Percentiles rank a stretch among this genome's conserved stretches.
Evolutionary conservation across 2,888 invertebrate species (phyloP).

Genomic region (Leucozona laternaria): DNA sequence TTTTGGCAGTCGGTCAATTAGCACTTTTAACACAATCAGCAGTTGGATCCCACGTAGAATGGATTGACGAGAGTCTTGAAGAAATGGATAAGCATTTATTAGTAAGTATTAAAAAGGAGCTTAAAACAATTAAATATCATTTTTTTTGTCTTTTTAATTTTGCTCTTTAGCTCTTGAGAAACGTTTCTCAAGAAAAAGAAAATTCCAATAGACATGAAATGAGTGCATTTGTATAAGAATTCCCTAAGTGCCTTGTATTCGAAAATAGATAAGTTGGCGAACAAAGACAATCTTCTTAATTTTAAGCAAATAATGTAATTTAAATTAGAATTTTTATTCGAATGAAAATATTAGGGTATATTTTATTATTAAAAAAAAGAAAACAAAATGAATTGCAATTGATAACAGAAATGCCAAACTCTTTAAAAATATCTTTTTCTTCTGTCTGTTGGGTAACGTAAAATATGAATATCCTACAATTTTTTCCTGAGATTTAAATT

Average conservation of each 20-base stretch:
- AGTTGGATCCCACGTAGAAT: slow-evolving; percentile 84
- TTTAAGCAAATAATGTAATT: not conserved
- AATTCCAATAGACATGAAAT: slow-evolving; percentile 67
- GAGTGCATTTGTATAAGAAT: slow-evolving; percentile 61
- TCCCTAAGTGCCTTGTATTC: not conserved
- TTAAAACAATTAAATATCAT: not conserved
- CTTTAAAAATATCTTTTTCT: too few relatives aligned
- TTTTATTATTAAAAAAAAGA: not conserved
- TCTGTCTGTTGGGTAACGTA: too few relatives aligned
- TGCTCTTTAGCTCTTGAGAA: slow-evolving; percentile 73
- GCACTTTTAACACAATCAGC: slow-evolving; percentile 87
- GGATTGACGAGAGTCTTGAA: slow-evolving; percentile 87
- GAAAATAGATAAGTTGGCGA: not conserved
- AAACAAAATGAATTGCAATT: too few relatives aligned
- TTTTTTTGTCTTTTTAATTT: not conserved
- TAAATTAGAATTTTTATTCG: not conserved
- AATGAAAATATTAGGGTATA: not conserved
- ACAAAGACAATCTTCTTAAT: not conserved
- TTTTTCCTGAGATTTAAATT: too few relatives aligned
- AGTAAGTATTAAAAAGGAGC: slow-evolving; percentile 81
- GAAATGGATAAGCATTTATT: slow-evolving; percentile 88
- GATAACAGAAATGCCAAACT: too few relatives aligned
- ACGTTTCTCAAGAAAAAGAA: slow-evolving; percentile 75
- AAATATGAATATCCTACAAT: too few relatives aligned
- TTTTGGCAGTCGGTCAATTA: slow-evolving; percentile 88